A percentile compares a stretch with the other conserved stretches of the same genome.
phyloP scores from a whole-genome alignment of 2,888 invertebrate species.

The Cataglyphis livida region DNA sequence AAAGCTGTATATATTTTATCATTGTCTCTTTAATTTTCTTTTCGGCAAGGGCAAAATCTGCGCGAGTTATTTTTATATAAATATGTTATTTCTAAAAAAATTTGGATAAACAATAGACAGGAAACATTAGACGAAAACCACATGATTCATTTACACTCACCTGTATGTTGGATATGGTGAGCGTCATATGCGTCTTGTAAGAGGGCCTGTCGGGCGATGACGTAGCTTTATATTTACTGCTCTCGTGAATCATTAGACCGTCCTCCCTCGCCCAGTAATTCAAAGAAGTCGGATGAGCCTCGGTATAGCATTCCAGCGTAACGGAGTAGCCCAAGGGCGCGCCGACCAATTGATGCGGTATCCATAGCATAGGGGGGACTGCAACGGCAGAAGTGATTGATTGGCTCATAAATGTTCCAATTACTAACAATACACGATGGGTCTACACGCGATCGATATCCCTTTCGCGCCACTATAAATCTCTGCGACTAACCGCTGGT shows the following conservation, averaged over 20 bases:
- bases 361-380: constrained; percentile 97
- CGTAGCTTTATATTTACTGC: constrained; percentile 90
- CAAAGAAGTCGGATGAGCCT: constrained; percentile 95
- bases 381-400: constrained; percentile 83
- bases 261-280: constrained; percentile 96
- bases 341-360: constrained; percentile 95
- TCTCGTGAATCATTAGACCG: constrained; percentile 96
- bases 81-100: background rate
- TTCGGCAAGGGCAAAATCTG: background rate
- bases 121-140: background rate
- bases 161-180: constrained; percentile 91
- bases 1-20: background rate
- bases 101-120: background rate
- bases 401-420: constrained; percentile 82
- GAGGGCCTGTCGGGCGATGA: constrained; percentile 90
- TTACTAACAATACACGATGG: constrained; percentile 77
- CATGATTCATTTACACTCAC: constrained; percentile 64
- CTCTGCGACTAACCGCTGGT: constrained; percentile 50
- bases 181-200: constrained; percentile 95
- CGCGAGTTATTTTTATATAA: background rate
- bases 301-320: constrained; percentile 95
- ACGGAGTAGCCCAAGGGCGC: constrained; percentile 94
- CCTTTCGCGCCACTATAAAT: constrained; percentile 75
- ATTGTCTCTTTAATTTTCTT: background rate
- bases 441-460: constrained; percentile 72